Percentiles rank a stretch among this genome's conserved stretches.
phyloP scores from a whole-genome alignment of 2,888 invertebrate species.

The Galeruca laticollis region DNA sequence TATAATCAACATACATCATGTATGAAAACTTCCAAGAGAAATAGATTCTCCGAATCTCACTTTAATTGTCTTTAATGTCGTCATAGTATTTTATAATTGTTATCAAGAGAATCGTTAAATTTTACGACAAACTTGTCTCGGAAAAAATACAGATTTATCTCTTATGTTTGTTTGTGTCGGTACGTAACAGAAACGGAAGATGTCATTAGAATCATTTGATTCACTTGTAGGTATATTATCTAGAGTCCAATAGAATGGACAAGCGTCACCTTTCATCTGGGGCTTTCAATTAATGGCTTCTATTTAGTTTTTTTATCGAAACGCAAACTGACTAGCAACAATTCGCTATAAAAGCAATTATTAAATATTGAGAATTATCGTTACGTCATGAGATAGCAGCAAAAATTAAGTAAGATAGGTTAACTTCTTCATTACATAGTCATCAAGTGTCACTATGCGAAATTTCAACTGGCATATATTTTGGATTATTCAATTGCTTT shows the following conservation, averaged over 20 bases:
- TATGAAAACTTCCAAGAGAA: slow-evolving; percentile 11
- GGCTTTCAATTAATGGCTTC: slow-evolving; percentile 39
- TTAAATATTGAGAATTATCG: background rate
- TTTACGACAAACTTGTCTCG: slow-evolving; percentile 43
- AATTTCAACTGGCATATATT: too few species aligned
- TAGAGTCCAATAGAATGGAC: slow-evolving; percentile 38
- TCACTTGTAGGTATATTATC: slow-evolving; percentile 44
- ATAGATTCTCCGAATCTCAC: slow-evolving; percentile 46
- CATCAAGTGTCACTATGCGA: background rate
- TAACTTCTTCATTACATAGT: background rate
- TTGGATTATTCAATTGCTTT: too few species aligned
- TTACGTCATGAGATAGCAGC: slow-evolving; percentile 10
- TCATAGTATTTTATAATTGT: slow-evolving; percentile 52
- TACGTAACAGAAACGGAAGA: slow-evolving; percentile 42
- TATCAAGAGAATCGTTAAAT: slow-evolving; percentile 50
- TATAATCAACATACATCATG: background rate
- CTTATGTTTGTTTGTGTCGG: slow-evolving; percentile 36
- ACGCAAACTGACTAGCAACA: slow-evolving; percentile 31
- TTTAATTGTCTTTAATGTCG: slow-evolving; percentile 48
- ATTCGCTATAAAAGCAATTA: slow-evolving; percentile 18
- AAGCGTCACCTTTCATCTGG: slow-evolving; percentile 41
- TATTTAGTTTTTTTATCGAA: slow-evolving; percentile 30
- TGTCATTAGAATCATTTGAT: slow-evolving; percentile 47
- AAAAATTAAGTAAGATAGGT: background rate
- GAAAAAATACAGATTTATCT: slow-evolving; percentile 49